Evolutionary conservation across 1,140 invertebrate species (phyloP).

Genomic region (Mamestra configurata): DNA sequence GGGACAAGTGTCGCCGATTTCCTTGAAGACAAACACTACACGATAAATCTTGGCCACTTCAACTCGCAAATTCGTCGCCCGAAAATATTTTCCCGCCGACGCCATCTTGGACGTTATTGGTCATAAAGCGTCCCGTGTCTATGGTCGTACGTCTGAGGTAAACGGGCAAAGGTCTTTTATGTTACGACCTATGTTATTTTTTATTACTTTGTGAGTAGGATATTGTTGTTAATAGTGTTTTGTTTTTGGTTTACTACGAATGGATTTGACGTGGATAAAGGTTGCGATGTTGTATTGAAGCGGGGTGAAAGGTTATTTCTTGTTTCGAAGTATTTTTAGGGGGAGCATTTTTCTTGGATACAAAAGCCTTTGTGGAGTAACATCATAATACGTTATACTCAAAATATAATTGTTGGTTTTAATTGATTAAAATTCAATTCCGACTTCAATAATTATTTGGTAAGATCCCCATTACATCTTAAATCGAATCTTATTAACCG

Average conservation of each 20-base stretch:
- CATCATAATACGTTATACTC: no score
- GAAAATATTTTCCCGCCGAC: constrained; percentile 56
- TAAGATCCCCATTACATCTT: neutral
- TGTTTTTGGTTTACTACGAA: constrained; percentile 30
- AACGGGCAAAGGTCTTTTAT: constrained; percentile 34
- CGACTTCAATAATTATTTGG: no score
- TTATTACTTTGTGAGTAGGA: constrained; percentile 33
- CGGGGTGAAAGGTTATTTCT: neutral
- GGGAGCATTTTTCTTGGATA: neutral
- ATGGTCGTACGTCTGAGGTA: constrained; percentile 42
- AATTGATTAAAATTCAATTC: no score
- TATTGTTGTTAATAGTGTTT: constrained; percentile 28
- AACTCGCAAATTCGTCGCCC: constrained; percentile 44
- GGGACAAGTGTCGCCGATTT: constrained; percentile 44
- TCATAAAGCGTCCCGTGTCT: constrained; percentile 69
- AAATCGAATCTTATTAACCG: neutral
- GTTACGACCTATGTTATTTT: constrained; percentile 40
- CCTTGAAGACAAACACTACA: constrained; percentile 54
- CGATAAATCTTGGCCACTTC: constrained; percentile 57
- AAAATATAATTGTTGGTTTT: no score
- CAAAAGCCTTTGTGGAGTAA: no score
- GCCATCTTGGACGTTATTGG: constrained; percentile 73
- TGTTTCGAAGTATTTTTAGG: neutral
- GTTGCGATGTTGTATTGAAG: constrained; percentile 14
- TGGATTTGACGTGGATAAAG: constrained; percentile 29